Evolutionary conservation across 2,113 vertebrate genomes (phyloP).

Genomic region (Eublepharis macularius): DNA sequence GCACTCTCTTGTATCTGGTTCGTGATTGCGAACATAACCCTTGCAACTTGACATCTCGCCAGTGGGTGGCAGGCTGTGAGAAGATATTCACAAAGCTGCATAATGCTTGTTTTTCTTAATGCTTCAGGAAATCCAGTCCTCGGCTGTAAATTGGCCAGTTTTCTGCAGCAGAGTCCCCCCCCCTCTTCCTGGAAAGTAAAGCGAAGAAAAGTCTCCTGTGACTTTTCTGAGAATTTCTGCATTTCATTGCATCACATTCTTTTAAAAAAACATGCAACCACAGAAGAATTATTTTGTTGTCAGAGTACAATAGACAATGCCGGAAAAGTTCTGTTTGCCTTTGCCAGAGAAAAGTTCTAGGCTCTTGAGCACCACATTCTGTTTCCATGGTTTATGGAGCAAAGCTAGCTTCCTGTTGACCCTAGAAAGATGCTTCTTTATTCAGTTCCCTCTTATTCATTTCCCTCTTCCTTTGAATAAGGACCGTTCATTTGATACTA

Average conservation of each 20-base stretch:
- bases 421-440: background rate
- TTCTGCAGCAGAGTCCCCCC: background rate
- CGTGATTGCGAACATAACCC: background rate
- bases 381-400: background rate
- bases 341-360: background rate
- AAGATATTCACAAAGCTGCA: background rate
- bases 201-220: background rate
- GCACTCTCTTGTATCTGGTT: too few species aligned
- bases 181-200: background rate
- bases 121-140: background rate
- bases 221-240: background rate
- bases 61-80: background rate
- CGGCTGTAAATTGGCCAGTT: background rate
- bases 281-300: constrained; percentile 1
- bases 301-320: background rate
- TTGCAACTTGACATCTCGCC: background rate
- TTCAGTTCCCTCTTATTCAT: background rate
- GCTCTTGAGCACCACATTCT: background rate
- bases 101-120: background rate
- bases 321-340: background rate
- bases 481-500: background rate
- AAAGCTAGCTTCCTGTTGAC: background rate
- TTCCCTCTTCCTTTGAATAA: background rate
- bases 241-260: background rate
- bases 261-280: background rate